These are phyloP conservation scores for Lamellibrachia luymesi DNA, from an alignment of 1,140 invertebrate species.

Conservation along the genomic window DNA sequence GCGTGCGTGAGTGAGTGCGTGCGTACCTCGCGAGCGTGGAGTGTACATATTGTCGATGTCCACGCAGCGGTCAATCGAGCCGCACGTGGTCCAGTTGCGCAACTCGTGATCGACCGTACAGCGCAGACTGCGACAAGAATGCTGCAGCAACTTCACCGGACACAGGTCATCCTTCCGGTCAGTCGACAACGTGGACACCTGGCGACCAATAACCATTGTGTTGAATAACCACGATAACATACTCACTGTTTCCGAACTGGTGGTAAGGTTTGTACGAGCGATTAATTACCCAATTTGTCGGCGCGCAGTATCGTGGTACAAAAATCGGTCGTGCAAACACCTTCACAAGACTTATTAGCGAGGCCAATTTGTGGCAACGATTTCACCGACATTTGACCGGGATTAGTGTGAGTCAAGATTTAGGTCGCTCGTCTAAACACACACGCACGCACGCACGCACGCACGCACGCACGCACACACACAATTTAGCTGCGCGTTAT, in stretches of 20 bases:
- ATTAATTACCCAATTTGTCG: no score
- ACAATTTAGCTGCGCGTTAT: no score
- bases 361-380: no score
- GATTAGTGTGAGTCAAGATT: no score
- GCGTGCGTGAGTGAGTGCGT: not conserved
- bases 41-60: conserved; percentile 30
- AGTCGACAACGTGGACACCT: not conserved
- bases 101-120: conserved; percentile 1
- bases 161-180: conserved; percentile 10
- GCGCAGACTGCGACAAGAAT: conserved; percentile 29
- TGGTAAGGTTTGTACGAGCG: no score
- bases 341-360: no score
- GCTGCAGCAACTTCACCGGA: conserved; percentile 11
- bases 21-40: conserved; percentile 27
- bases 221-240: not conserved
- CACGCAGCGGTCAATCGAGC: conserved; percentile 34
- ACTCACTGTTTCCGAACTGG: not conserved
- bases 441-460: no score
- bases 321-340: no score
- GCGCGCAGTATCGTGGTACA: no score
- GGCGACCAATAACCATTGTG: not conserved
- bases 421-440: no score
- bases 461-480: no score
- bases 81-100: conserved; percentile 23
- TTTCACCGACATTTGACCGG: no score